Evolutionary conservation across 2,113 vertebrate genomes (phyloP), one percentile per base, ranked within the genome.

Genomic region (Thomomys bottae): DNA sequence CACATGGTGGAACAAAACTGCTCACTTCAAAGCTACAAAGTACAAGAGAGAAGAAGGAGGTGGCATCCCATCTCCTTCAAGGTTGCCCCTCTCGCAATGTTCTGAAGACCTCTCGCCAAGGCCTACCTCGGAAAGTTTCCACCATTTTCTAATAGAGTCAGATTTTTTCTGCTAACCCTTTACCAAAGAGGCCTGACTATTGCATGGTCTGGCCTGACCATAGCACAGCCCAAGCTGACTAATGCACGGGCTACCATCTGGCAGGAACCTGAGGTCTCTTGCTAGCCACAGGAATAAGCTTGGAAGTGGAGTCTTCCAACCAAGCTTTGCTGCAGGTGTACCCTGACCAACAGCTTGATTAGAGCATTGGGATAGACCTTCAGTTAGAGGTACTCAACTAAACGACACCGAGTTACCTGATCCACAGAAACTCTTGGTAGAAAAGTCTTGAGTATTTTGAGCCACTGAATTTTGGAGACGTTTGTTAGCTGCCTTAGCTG

Each of bases 381-480:
- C 84, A 84, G 34, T 66, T 26, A 71, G 70, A 70, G n/a, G 71
- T 20, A 68, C 11, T 28, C 45, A 70, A 9, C 26, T 80, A 87
- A 88, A 49, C 68, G 32, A 79, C 24, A 8, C 71, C 90, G 32
- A 38, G 40, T 67, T 87, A 81, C 72, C 85, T 84, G 45, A 93
- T 38, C 63, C 72, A 38, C 12, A 23, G 61, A 84, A 84, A 45
- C 54, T 76, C 66, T 85, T 17, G 32, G 38, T 67, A 78, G 49
- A 73, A 64, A 92, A 82, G 59, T 70, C 61, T 76, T 71, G n/a
- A n/a, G n/a, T n/a, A 17, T 54, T 77, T 76, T 34, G 75, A 93
- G 68, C 30, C 73, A 32, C 61, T 42, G 34, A 76, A 20, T 63
- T 85, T 66, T 3, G 36, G 21, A 15, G 12, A 77, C 64, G 91